Percentiles rank a stretch among this genome's conserved stretches.
These are phyloP conservation scores for Brachyhypopomus gauderio DNA, from an alignment of 2,113 vertebrate species.

Conservation along the genomic window DNA sequence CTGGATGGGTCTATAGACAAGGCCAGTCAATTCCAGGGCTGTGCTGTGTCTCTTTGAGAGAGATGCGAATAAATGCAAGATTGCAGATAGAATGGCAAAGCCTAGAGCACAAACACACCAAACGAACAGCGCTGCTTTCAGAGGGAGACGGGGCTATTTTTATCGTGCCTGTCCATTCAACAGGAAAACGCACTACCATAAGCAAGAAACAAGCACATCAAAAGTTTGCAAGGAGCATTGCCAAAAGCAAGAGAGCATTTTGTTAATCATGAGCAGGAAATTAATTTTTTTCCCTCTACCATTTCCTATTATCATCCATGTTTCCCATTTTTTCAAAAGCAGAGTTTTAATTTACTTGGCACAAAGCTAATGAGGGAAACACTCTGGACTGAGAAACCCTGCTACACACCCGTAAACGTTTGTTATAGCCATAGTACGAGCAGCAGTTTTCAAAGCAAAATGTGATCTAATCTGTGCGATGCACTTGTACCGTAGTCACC, in stretches of 20 bases:
- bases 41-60: neutral
- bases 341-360: constrained; percentile 1
- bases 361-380: constrained; percentile 5
- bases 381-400: neutral
- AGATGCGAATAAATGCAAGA: constrained; percentile 23
- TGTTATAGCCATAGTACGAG: constrained; percentile 23
- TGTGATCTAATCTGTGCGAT: constrained; percentile 30
- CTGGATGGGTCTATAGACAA: constrained; percentile 18
- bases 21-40: neutral
- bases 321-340: neutral
- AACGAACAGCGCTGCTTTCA: constrained; percentile 33
- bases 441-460: constrained; percentile 35
- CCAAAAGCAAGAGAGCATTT: constrained; percentile 12
- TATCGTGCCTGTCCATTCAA: constrained; percentile 12
- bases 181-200: constrained; percentile 11
- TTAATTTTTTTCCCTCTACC: neutral
- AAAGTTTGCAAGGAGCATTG: constrained; percentile 11
- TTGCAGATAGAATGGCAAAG: constrained; percentile 21
- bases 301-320: neutral
- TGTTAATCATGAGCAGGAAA: constrained; percentile 36
- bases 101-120: constrained; percentile 22
- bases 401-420: neutral
- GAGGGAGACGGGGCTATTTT: constrained; percentile 5
- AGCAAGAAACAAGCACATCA: constrained; percentile 12
- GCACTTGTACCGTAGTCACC: constrained; percentile 42